Evolutionary conservation across 2,113 vertebrate species (phyloP), one percentile per base, ranked within the genome.

Genomic region (Thunnus maccoyii): DNA sequence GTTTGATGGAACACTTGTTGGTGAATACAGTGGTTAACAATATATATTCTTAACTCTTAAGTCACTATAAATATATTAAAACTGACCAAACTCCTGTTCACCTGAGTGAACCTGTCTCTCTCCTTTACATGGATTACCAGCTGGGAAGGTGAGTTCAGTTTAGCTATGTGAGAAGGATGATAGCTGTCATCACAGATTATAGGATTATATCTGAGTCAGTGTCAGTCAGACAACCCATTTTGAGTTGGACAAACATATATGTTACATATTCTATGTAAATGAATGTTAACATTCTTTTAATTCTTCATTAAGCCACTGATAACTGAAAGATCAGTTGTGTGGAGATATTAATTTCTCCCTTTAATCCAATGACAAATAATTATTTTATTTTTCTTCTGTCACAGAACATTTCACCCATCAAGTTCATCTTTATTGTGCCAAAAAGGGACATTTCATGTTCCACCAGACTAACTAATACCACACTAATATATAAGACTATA

Each of bases 101-200:
- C 15, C 14, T 50, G 25, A 63, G 15, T 65, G 25, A n/a, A 65
- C 54, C 60, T 10, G 50, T 85, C 54, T 78, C 78, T 86, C 67
- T 88, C 86, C 70, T 88, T 76, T 83, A 66, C 57, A 47, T 71
- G 48, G 93, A 93, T 94, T 93, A 92, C 20, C 69, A 30, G 25
- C 71, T 63, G 50, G 76, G 84, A 94, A 92, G 93, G 93, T 94
- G 89, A 94, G 87, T 88, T 89, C 72, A 92, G 86, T 94, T 91
- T 91, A 92, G 60, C 88, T 82, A 51, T 58, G 70, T 89, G 87
- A 88, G 87, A 69, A 74, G 92, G 92, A 94, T 41, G 36, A 41
- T 94, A 78, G 85, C 79, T 89, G 87, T 93, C 85, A 91, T 86
- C 62, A 78, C 76, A 86, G 85, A 88, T 95, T 94, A 93, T 76